Base-by-base conservation (phyloP, 1,140 invertebrate species). In the Aphelenchoides besseyi region DNA sequence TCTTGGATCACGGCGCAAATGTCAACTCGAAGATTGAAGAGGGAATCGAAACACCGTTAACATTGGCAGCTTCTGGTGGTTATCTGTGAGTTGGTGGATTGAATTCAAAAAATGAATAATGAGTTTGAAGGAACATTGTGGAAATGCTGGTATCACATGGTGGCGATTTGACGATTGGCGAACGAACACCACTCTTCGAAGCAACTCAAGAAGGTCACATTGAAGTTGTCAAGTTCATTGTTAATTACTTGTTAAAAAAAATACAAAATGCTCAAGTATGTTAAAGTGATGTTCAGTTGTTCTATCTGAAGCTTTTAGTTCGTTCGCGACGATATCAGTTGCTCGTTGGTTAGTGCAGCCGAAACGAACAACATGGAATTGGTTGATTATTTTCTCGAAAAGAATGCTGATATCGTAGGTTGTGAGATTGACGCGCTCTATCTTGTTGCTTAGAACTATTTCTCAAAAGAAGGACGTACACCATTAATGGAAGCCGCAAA, bases 151-250 rank as follows among this genome's bases (percentile, higher is more conserved):
- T 97, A 74, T 94, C 94, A 85, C 91, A 93, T 33, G 95, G 94
- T 41, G 95, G 95, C 5, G 93, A 97, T 86, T 90, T 95, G 30
- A 94, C 97, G 84, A 86, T 96, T 2, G 95, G 95, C 9, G 94
- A 94, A 18, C 96, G 93, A 41, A 97, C 95, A 12, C 95, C 96
- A 0, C 87, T 99, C 0, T 97, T 98, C 94, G 95, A 98, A 86
- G 94, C 95, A 26, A 91, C 94, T 0, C 95, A 98, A 86, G 78
- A 82, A 68, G 69, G 76, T 41, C 79, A 83, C 62, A 28, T 53
- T 52, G 75, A 78, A 55, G 79, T 77, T n/a, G 78, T 53, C 16
- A 53, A 77, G 3, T 80, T 64, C 26, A 81, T 75, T 53, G 53
- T 77, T 3, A 32, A 72, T 26, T 28, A 69, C 2, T 62, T 77